A percentile compares a stretch with the other conserved stretches of the same genome.
These are phyloP conservation scores for Volucella zonaria DNA, from an alignment of 2,888 invertebrate species.

Conservation along the genomic window DNA sequence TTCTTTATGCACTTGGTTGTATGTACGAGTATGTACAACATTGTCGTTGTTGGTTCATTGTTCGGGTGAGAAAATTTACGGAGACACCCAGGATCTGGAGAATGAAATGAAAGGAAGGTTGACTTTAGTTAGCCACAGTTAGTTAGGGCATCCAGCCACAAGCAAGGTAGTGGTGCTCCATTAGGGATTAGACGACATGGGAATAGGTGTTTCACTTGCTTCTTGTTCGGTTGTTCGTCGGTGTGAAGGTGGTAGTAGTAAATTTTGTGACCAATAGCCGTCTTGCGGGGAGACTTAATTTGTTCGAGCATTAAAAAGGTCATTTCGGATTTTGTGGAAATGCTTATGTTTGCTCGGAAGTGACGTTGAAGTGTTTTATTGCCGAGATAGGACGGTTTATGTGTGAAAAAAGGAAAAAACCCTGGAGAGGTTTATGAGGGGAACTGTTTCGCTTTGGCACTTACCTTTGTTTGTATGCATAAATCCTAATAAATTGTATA, in stretches of 20 bases:
- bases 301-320: conserved; percentile 74
- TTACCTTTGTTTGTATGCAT: no score
- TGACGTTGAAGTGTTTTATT: no score
- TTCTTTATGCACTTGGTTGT: conserved; percentile 52
- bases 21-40: background rate
- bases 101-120: background rate
- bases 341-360: conserved; percentile 21
- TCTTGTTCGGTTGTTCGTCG: conserved; percentile 7
- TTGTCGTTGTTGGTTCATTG: conserved; percentile 42
- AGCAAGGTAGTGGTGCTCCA: conserved; percentile 48
- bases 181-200: conserved; percentile 60
- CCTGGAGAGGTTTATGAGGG: no score
- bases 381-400: no score
- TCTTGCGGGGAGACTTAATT: conserved; percentile 73
- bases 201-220: conserved; percentile 53
- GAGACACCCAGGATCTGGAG: conserved; percentile 5
- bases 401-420: no score
- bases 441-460: no score
- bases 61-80: conserved; percentile 28
- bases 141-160: conserved; percentile 34
- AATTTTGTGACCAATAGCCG: conserved; percentile 59
- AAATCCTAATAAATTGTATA: no score
- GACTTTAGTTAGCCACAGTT: conserved; percentile 35
- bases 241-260: conserved; percentile 29
- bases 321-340: conserved; percentile 71